Conservation (phyloP, 2,888 invertebrate species). For the Trachelus tabidus region DNA sequence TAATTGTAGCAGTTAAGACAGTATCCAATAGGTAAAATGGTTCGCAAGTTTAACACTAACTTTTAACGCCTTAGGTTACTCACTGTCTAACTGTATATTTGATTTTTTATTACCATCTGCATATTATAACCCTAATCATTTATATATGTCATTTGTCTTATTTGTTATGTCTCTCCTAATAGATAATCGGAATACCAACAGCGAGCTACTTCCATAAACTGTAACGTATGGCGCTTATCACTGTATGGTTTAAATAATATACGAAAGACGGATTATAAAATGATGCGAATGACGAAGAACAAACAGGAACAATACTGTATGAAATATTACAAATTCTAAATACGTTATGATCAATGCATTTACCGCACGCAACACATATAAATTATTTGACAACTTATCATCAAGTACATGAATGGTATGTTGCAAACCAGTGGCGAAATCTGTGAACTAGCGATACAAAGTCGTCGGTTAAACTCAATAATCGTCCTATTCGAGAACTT, state of each 20-base stretch:
- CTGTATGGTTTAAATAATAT: neutral
- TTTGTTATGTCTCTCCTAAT: too few species aligned
- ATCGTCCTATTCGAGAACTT: neutral
- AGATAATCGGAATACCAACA: too few species aligned
- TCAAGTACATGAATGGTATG: neutral
- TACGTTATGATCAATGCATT: neutral
- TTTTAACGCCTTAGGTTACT: neutral
- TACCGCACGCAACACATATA: neutral
- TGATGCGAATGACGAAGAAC: neutral
- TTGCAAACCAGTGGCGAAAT: too few species aligned
- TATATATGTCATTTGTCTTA: too few species aligned
- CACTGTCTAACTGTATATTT: neutral
- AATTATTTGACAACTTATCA: neutral
- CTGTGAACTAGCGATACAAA: neutral
- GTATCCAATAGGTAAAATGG: neutral
- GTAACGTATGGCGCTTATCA: too few species aligned
- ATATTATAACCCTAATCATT: too few species aligned
- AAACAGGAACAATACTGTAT: neutral
- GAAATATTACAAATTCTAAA: neutral
- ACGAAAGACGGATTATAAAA: neutral
- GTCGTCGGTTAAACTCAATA: neutral
- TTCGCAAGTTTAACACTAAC: neutral
- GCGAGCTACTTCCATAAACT: too few species aligned
- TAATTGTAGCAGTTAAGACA: neutral
- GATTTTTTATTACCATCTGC: too few species aligned